These are phyloP conservation scores for Chrysolina oricalcia DNA, from an alignment of 2,888 invertebrate species.

Conservation along the genomic window DNA sequence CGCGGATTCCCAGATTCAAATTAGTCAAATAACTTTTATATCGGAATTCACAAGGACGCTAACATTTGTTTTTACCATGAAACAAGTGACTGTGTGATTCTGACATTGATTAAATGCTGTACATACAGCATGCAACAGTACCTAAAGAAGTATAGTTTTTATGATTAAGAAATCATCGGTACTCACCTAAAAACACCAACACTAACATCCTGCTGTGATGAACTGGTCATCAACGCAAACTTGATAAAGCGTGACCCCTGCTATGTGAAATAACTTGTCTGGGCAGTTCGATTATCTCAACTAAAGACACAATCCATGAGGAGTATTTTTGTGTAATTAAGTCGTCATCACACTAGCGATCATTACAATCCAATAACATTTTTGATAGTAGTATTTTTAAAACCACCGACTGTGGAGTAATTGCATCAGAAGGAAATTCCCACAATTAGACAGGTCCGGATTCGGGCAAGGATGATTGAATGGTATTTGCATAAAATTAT, in stretches of 20 bases:
- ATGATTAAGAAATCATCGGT: neutral
- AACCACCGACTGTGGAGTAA: slow-evolving; percentile 10
- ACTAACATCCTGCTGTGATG: slow-evolving; percentile 26
- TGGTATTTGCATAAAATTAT: neutral
- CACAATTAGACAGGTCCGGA: slow-evolving; percentile 18
- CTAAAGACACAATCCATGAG: slow-evolving; percentile 12
- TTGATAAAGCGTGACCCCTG: slow-evolving; percentile 22
- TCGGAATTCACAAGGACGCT: no score
- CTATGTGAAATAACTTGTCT: slow-evolving; percentile 27
- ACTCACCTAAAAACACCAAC: slow-evolving; percentile 34
- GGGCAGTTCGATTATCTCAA: slow-evolving; percentile 19
- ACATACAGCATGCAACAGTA: no score
- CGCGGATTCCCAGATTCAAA: no score
- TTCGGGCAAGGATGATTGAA: neutral
- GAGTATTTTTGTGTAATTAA: neutral
- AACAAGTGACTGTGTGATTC: no score
- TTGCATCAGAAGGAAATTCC: slow-evolving; percentile 31
- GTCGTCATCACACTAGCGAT: neutral
- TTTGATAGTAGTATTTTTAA: slow-evolving; percentile 9
- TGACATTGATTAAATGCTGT: no score
- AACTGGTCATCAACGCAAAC: slow-evolving; percentile 22
- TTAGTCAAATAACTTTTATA: no score
- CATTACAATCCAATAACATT: neutral
- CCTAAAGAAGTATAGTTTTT: no score
- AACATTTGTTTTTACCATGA: no score